Evolutionary conservation across 2,797 vertebrate species (phyloP).

Genomic region (Hipposideros larvatus): DNA sequence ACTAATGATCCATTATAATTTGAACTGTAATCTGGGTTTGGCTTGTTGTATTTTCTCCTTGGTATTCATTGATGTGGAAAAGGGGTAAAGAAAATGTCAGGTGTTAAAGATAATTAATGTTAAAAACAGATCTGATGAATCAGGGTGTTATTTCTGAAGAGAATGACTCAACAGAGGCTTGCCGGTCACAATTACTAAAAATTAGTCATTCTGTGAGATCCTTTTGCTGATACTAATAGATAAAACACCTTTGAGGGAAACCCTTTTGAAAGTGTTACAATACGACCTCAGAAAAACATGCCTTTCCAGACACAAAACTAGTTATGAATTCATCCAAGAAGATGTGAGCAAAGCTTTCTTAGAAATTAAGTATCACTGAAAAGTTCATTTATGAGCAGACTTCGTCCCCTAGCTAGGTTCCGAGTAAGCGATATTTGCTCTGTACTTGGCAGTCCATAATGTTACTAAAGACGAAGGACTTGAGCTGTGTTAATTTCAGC

Average conservation of each 20-base stretch:
- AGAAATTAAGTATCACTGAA: slow-evolving; percentile 20
- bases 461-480: not conserved
- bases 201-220: slow-evolving; percentile 67
- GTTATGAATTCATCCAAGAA: slow-evolving; percentile 45
- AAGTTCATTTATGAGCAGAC: not conserved
- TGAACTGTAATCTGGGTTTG: slow-evolving; percentile 50
- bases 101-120: slow-evolving; percentile 76
- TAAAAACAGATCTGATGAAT: slow-evolving; percentile 73
- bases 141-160: slow-evolving; percentile 71
- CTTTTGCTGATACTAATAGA: slow-evolving; percentile 57
- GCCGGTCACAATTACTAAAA: slow-evolving; percentile 62
- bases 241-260: slow-evolving; percentile 52
- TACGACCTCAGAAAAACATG: slow-evolving; percentile 43
- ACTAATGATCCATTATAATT: slow-evolving; percentile 55
- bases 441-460: not conserved
- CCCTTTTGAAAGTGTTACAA: slow-evolving; percentile 18
- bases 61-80: slow-evolving; percentile 60
- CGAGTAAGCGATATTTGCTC: not conserved
- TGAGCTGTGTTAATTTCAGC: not conserved
- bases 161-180: slow-evolving; percentile 69
- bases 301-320: slow-evolving; percentile 49
- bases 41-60: slow-evolving; percentile 53
- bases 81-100: slow-evolving; percentile 67
- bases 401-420: not conserved
- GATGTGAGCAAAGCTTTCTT: slow-evolving; percentile 57